Evolutionary conservation across 2,797 vertebrate genomes (phyloP).

Genomic region (Thripadectes ignobilis): DNA sequence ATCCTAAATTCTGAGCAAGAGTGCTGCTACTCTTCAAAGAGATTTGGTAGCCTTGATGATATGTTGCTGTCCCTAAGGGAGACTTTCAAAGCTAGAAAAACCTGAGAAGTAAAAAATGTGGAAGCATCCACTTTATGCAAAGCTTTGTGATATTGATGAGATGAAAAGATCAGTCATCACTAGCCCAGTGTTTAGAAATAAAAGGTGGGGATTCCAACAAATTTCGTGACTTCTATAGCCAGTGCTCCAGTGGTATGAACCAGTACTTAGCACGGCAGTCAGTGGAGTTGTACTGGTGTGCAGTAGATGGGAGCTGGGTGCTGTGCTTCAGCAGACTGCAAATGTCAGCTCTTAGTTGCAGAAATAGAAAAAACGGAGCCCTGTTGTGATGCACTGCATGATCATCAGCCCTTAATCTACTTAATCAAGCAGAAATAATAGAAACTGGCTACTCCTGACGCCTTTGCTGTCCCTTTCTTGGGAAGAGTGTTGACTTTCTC

Average conservation of each 20-base stretch:
- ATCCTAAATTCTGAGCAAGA: background rate
- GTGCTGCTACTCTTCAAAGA: background rate
- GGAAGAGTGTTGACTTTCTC: background rate
- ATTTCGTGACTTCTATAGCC: background rate
- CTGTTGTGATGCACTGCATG: background rate
- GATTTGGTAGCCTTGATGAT: background rate
- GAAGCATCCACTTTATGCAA: background rate
- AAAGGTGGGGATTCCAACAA: background rate
- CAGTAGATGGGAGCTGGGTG: background rate
- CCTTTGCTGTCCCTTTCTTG: background rate
- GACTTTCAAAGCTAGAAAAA: background rate
- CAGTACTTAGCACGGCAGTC: background rate
- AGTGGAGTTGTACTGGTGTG: background rate
- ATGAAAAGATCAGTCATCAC: background rate
- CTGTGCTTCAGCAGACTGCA: background rate
- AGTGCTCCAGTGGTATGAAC: background rate
- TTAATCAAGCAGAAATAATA: conserved; percentile 29
- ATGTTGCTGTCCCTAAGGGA: background rate
- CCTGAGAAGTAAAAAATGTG: background rate
- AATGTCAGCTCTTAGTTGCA: background rate
- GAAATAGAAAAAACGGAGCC: background rate
- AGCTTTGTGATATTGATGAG: background rate
- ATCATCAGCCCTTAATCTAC: background rate
- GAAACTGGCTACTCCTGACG: background rate
- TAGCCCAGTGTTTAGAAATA: background rate